Base-by-base conservation (phyloP, 2,797 vertebrate genomes). In the Epinephelus coioides region DNA sequence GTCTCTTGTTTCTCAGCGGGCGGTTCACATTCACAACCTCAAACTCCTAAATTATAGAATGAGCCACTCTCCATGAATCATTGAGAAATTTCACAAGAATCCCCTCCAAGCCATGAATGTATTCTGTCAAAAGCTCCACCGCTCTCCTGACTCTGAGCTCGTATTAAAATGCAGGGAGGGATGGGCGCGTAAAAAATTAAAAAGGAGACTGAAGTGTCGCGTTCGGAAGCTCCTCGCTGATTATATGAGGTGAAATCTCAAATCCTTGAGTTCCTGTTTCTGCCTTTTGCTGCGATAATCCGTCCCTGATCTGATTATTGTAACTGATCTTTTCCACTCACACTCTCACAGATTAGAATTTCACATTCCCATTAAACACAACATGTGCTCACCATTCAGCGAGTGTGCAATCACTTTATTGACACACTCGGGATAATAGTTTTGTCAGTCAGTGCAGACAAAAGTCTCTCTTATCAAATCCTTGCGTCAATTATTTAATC, bases 11-110 rank as follows among this genome's bases (percentile, higher is more conserved):
- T 46, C 70, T 59, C 55, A 64, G 73, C 69, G 64, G 68, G 47
- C 8, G 5, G 38, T 59, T 78, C 46, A 76, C 53, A 69, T 73
- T 70, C 71, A 72, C 66, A 69, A 69, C 46, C 34, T 30, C 40
- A 6, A 73, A 76, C 49, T 50, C 47, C 44, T 89, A 56, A 84
- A 89, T 84, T 89, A 92, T 87, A 85, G 65, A 90, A 75, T 2
- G 49, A 86, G 82, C 77, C 46, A 51, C 78, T 83, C 56, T 44
- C 73, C 63, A 77, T 73, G 78, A 88, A 75, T 77, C 82, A 79
- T 43, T 69, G 71, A 83, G 74, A 83, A 59, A 44, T 79, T 80
- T 84, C 59, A 71, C 44, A 21, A 82, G 71, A 63, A 86, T 67
- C 43, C n/a, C 55, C 59, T 71, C 56, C 34, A 14, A 68, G 54